Base-by-base conservation (phyloP, 2,113 vertebrate genomes). In the Cottus gobio region DNA sequence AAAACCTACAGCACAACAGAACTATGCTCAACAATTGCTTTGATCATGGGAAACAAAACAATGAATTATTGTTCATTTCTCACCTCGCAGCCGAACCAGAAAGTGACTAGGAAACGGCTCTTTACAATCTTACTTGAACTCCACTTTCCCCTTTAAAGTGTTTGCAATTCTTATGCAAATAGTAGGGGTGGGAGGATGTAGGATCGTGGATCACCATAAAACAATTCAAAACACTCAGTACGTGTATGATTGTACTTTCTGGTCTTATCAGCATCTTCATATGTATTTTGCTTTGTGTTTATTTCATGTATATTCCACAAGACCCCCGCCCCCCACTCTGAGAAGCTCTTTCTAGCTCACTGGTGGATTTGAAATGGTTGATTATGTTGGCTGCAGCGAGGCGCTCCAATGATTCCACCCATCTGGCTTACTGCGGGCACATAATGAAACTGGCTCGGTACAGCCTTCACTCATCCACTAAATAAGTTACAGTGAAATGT, bases 361-460 rank as follows among this genome's bases (percentile, higher is more conserved):
- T 75, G 83, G 73, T 22, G 83, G 83, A 89, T 91, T 84, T 76
- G 80, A 80, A 82, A 91, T 71, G 76, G 86, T 84, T 84, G 75
- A 80, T 89, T 86, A 80, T 75, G 69, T 84, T 85, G 80, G 87
- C 44, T 85, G 48, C 37, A 85, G 72, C 62, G 48, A 31, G 12
- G 44, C n/a, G 78, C 77, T 66, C 66, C 58, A 50, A 69, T 90
- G 79, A 81, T 86, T 87, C 69, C 16, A 10, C 75, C 75, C 86
- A 84, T 89, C 73, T 88, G 88, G 75, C 24, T 75, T 77, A 67
- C 71, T 30, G 58, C 9, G 60, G 52, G 65, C 44, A 66, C 63
- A 10, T 76, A 85, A 86, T 81, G 73, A 86, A 88, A 85, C 61
- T 89, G 58, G 16, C 80, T 50, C 63, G 30, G 48, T 24, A 16